Evolutionary conservation across 2,888 invertebrate genomes (phyloP), one percentile per base, ranked within the genome.

Genomic region (Apamea crenata): DNA sequence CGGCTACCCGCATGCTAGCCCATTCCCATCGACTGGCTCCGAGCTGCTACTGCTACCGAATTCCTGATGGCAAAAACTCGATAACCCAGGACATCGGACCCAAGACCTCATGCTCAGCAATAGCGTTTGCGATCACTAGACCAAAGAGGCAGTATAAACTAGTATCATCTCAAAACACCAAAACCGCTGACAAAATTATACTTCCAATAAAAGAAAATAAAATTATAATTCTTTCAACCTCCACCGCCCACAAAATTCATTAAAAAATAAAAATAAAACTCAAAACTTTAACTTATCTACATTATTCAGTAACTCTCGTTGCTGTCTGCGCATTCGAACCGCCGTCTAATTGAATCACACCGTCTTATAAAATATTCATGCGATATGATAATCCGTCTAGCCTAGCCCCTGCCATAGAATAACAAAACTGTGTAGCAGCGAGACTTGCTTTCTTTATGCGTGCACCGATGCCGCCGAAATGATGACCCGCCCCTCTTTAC

Each of bases 331-430:
- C 86, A 88, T 92, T 90, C 90, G 88, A 90, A 87, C 91, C 91
- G 85, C 90, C 89, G 87, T 91, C 93, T 96, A 96, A 96, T 96
- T 96, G 95, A 96, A 96, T 96, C 93, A 92, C 91, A 90, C 90
- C 88, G 90, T 91, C 95, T 94, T 94, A 96, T 96, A 95, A 96
- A 96, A 96, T 96, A 96, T 96, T 96, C 96, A 96, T 96, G 94
- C 92, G 94, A 93, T 96, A 95, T 96, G 95, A 95, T 96, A 96
- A 96, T 96, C 94, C 93, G 93, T 88, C 93, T 90, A 90, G 89
- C 90, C 91, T 84, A 74, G 82, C 79, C 82, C 82, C 77, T 79
- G 81, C 72, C 87, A 68, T 76, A 76, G 80, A 69, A 47, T 75
- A 80, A 29, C 12, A 47, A 81, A 82, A 10, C 44, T 16, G 25